Evolutionary conservation across 2,888 invertebrate genomes (phyloP), one percentile per base, ranked within the genome.

Genomic region (Belgica antarctica): DNA sequence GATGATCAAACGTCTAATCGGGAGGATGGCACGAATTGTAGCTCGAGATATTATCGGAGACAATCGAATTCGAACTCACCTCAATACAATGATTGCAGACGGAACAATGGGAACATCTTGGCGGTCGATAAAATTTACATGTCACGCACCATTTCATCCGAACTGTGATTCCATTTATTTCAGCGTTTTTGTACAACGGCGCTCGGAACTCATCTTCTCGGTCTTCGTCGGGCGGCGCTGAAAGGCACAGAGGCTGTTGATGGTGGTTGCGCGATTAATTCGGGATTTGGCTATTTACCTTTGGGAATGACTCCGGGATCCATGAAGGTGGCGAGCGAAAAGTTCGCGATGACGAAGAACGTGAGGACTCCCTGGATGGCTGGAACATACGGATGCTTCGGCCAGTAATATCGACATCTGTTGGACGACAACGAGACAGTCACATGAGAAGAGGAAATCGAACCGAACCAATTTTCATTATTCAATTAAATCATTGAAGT

Each of bases 111-210:
- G 96, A 96, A 19, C 70, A 70, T 61, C 70, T 59, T 17, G 70
- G 70, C 17, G 52, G 99, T 77, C 99, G 86, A 83, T 99, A 99
- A 84, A 99, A 99, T 84, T 97, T 96, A 84, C 99, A 99, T 1
- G 99, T 99, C 75, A 96, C 94, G 82, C 99, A 98, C 98, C 98
- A 99, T 83, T 99, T 99, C 98, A 99, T 98, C 73, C 98, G 89
- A 72, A 99, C 96, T 12, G 96, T 96, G 74, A 98, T 96, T 72
- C 97, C 97, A 82, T 96, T 95, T 75, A 99, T 96, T 82, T 98
- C 97, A 73, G 97, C 95, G 81, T 90, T 96, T 82, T 94, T 95
- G 82, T 97, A 98, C 72, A 99, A 83, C 8, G 95, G 95, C 72
- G 97, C 95, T 76, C 96, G 87, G 78, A 96, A 93, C 82, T 99